Percentiles rank a stretch among this genome's conserved stretches.
phyloP scores from a whole-genome alignment of 2,888 invertebrate species.

The Macaria notata region DNA sequence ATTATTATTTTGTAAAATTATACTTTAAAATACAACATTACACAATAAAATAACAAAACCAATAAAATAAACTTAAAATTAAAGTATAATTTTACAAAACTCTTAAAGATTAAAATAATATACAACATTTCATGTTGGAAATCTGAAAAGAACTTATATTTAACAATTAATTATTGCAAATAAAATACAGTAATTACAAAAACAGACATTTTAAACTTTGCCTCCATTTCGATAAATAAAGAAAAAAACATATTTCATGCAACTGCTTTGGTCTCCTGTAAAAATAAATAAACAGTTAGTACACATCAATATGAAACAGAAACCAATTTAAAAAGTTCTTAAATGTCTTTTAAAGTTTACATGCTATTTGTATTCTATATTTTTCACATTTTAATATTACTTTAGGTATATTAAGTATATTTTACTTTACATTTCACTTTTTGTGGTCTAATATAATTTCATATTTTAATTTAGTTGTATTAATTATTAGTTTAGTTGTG shows the following conservation, averaged over 20 bases:
- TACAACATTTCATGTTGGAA: constrained; percentile 2
- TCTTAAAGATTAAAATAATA: constrained; percentile 25
- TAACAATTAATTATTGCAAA: constrained; percentile 36
- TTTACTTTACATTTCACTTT: too few relatives aligned
- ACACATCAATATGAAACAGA: constrained; percentile 15
- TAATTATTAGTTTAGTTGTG: too few relatives aligned
- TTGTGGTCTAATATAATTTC: too few relatives aligned
- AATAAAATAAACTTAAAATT: constrained; percentile 25
- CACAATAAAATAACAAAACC: constrained; percentile 27
- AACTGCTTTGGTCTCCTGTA: constrained; percentile 43
- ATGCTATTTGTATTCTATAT: too few relatives aligned
- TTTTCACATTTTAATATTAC: too few relatives aligned
- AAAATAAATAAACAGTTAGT: constrained; percentile 37
- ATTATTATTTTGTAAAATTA: constrained; percentile 43
- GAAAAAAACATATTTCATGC: constrained; percentile 41
- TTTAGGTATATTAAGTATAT: too few relatives aligned
- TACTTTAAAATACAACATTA: constrained; percentile 34
- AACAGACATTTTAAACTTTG: constrained; percentile 70
- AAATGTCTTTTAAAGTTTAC: too few relatives aligned
- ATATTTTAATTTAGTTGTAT: too few relatives aligned
- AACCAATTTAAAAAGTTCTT: background rate
- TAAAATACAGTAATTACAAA: constrained; percentile 34
- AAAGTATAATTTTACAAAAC: constrained; percentile 47
- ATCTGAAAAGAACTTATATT: constrained; percentile 30
- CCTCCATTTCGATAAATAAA: constrained; percentile 77